Conservation (phyloP, 2,113 vertebrate genomes). For the Emydura subglobosa region DNA sequence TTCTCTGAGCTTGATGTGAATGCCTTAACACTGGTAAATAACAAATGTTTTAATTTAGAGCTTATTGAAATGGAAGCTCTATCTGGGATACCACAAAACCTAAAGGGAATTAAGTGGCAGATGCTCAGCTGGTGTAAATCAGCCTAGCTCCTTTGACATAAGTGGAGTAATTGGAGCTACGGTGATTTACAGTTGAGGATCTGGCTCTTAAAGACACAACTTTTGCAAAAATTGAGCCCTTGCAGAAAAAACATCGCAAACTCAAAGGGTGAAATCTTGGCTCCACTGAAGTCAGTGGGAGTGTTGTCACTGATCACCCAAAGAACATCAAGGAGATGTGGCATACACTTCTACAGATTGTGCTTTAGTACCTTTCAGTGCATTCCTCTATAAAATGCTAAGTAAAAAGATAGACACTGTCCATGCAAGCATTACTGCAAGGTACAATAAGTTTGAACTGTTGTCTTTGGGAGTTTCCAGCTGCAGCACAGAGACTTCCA, state of each 20-base stretch:
- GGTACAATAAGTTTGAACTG: background rate
- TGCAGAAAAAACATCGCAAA: background rate
- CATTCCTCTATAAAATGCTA: background rate
- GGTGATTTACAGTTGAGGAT: background rate
- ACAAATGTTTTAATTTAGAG: background rate
- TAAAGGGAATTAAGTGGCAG: background rate
- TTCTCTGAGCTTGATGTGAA: background rate
- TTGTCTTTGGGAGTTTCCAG: background rate
- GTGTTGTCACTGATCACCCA: background rate
- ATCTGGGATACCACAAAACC: background rate
- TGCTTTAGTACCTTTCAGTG: background rate
- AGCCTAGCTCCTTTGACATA: background rate
- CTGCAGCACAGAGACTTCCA: background rate
- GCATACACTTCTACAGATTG: background rate
- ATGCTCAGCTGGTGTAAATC: background rate
- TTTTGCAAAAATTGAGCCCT: background rate
- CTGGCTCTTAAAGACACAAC: accelerated
- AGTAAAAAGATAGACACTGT: background rate
- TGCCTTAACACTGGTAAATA: background rate
- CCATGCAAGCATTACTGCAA: background rate
- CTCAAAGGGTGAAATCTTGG: background rate
- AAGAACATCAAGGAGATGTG: background rate
- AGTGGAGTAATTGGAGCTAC: background rate
- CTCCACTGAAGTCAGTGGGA: background rate
- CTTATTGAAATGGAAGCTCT: background rate